Evolutionary conservation across 2,113 vertebrate genomes (phyloP), one percentile per base, ranked within the genome.

Genomic region (Platycercus adscitus): DNA sequence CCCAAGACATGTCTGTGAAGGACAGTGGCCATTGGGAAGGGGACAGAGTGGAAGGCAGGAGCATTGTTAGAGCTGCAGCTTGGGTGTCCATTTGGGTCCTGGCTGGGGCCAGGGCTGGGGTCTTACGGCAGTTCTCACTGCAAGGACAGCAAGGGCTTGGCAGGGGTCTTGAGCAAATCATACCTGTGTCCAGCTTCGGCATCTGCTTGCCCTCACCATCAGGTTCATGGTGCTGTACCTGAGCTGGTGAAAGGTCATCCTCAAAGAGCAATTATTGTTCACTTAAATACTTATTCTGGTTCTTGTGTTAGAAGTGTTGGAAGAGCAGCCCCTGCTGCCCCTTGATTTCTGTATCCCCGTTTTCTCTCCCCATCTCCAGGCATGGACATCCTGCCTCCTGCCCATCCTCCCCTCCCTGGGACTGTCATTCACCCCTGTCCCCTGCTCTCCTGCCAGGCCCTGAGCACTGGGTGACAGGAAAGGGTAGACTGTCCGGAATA

Each of bases 391-490:
- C 93, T 90, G 88, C 89, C 96, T 78, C 55, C 85, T 89, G 5
- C 14, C 23, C 5, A 2, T 25, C n/a, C 96, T 91, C 60, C 79
- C 90, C 95, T 98, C 95, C 79, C 95, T 50, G 65, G 66, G 92
- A 93, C 97, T 98, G 98, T 97, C 96, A 94, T 85, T 97, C 77
- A 93, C 93, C 93, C 93, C 94, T 86, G 95, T 98, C 89, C 95
- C 96, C 97, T 95, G 3, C 65, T 52, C 33, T 91, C 25, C 33
- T 24, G 41, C 65, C 89, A 76, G 97, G 96, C 94, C 80, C 13
- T 93, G 89, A 61, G 55, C 39, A 37, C 76, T 25, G 82, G 97
- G 95, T 98, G 97, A 98, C 98, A 98, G 98, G 97, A 97, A 98
- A 97, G 97, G 98, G 97, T 98, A 98, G 95, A 96, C 95, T 96